Conservation (phyloP, 2,797 vertebrate species). For the Enteromius anoplus region DNA sequence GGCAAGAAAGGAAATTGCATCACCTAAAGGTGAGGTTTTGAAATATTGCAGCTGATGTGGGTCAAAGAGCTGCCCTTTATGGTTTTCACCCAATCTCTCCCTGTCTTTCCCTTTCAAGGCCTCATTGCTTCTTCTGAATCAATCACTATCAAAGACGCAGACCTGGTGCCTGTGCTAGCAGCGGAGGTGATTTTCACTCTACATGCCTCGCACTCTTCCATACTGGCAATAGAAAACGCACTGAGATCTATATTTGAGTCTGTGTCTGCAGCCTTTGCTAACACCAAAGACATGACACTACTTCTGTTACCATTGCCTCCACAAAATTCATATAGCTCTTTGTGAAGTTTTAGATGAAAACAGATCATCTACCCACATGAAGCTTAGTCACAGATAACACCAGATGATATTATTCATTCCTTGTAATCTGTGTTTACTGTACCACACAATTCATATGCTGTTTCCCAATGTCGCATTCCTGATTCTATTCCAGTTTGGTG, state of each 20-base stretch:
- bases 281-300: constrained; percentile 9
- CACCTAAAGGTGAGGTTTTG: constrained; percentile 61
- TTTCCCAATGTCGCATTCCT: not conserved
- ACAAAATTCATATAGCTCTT: constrained; percentile 32
- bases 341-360: constrained; percentile 20
- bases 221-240: not conserved
- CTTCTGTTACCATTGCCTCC: constrained; percentile 7
- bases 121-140: constrained; percentile 66
- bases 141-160: constrained; percentile 79
- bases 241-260: constrained; percentile 36
- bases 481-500: constrained; percentile 64
- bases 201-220: constrained; percentile 3
- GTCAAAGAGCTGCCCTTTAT: not conserved
- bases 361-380: constrained; percentile 22
- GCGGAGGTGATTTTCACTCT: constrained; percentile 72
- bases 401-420: constrained; percentile 11
- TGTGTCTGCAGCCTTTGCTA: not conserved
- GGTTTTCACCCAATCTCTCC: constrained; percentile 22
- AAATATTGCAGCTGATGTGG: not conserved
- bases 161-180: constrained; percentile 66
- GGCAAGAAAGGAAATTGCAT: constrained; percentile 48
- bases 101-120: constrained; percentile 52
- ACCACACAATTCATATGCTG: constrained; percentile 4
- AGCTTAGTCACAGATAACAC: constrained; percentile 29
- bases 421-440: not conserved